A percentile compares a stretch with the other conserved stretches of the same genome.
phyloP scores from a whole-genome alignment of 2,113 vertebrate species.

The Aphyosemion australe region DNA sequence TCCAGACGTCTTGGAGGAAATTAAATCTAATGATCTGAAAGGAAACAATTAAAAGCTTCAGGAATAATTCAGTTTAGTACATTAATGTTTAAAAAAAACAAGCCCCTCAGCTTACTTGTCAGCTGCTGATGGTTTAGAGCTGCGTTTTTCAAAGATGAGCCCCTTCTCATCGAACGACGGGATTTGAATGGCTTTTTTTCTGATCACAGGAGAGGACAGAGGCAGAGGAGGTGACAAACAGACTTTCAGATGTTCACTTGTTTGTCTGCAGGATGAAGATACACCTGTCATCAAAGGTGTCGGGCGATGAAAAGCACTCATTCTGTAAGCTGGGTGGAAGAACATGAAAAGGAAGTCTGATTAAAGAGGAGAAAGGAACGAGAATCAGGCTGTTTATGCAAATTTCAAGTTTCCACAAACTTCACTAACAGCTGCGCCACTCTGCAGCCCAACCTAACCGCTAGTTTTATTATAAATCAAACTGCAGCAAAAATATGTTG shows the following conservation, averaged over 20 bases:
- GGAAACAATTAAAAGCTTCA: neutral
- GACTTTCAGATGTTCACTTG: conserved; percentile 36
- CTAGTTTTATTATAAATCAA: too few relatives aligned
- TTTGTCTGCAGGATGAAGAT: conserved; percentile 38
- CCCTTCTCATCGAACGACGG: conserved; percentile 69
- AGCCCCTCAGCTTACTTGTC: conserved; percentile 44
- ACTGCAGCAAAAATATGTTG: too few relatives aligned
- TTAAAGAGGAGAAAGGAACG: neutral
- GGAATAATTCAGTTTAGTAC: neutral
- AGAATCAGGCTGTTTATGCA: neutral
- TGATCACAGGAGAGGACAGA: conserved; percentile 75
- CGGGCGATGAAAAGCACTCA: conserved; percentile 63
- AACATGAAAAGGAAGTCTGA: conserved; percentile 11
- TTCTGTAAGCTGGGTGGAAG: conserved; percentile 32
- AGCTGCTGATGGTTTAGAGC: conserved; percentile 5
- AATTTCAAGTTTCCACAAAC: too few relatives aligned
- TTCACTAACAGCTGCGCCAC: too few relatives aligned
- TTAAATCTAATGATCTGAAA: conserved; percentile 45
- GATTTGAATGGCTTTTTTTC: conserved; percentile 75
- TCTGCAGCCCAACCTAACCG: too few relatives aligned
- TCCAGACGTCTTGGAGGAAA: conserved; percentile 31
- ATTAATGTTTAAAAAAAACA: neutral
- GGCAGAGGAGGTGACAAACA: conserved; percentile 52
- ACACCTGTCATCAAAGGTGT: conserved; percentile 45
- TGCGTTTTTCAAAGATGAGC: conserved; percentile 37